Evolutionary conservation across 2,888 invertebrate species (phyloP).

Genomic region (Xanthia icteritia): DNA sequence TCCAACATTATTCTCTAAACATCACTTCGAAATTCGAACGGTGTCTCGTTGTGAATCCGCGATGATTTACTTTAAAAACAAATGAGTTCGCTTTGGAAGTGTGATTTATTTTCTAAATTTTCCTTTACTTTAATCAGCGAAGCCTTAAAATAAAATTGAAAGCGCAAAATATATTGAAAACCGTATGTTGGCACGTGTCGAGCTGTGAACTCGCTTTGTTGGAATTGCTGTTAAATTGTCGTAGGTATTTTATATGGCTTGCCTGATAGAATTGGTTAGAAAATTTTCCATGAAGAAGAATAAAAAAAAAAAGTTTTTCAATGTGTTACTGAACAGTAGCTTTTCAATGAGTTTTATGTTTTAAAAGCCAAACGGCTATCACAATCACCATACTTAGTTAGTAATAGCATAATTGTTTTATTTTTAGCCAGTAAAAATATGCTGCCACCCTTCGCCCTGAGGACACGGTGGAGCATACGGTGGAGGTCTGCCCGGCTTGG

Average conservation of each 20-base stretch:
- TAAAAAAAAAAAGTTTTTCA: background rate
- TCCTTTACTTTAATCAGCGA: background rate
- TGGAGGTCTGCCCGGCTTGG: too few species aligned
- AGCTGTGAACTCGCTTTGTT: background rate
- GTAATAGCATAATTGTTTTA: too few species aligned
- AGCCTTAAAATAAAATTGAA: background rate
- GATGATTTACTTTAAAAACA: conserved; percentile 14
- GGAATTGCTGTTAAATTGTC: conserved; percentile 10
- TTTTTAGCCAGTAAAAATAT: too few species aligned
- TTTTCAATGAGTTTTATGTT: background rate
- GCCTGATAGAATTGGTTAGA: background rate
- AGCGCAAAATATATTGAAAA: conserved; percentile 12
- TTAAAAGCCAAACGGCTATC: background rate
- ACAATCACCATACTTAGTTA: background rate
- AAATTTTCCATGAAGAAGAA: background rate
- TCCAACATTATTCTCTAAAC: background rate
- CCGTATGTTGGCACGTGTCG: conserved; percentile 7
- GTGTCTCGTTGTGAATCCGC: background rate
- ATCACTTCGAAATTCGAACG: background rate
- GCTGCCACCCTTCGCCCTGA: too few species aligned
- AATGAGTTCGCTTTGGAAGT: background rate
- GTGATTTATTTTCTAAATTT: background rate
- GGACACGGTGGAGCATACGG: too few species aligned
- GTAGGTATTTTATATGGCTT: conserved; percentile 23
- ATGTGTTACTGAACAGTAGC: background rate